A percentile compares a stretch with the other conserved stretches of the same genome.
These are phyloP conservation scores for Stratiomys singularior DNA, from an alignment of 2,888 invertebrate species.

Conservation along the genomic window DNA sequence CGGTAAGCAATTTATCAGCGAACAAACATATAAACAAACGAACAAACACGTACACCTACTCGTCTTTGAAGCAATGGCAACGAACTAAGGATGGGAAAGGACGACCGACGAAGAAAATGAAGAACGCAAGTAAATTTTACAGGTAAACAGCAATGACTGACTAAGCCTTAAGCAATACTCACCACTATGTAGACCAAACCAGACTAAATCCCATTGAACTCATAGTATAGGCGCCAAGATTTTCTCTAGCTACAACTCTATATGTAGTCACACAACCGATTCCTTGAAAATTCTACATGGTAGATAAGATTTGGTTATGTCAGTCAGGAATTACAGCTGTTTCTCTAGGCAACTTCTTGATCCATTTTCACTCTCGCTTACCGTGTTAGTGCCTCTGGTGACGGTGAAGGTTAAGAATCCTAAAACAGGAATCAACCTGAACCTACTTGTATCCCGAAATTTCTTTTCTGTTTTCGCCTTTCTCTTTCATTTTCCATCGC, in stretches of 20 bases:
- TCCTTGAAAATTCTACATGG: background rate
- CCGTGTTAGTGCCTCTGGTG: background rate
- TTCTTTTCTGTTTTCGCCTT: background rate
- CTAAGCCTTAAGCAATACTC: conserved; percentile 4
- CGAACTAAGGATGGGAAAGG: background rate
- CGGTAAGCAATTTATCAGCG: background rate
- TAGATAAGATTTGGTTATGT: conserved; percentile 51
- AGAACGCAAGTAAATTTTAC: conserved; percentile 30
- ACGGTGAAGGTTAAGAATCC: background rate
- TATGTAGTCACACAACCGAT: background rate
- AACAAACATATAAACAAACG: background rate
- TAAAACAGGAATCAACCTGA: background rate
- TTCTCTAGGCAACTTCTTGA: conserved; percentile 39
- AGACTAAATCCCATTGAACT: conserved; percentile 16
- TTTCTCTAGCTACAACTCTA: background rate
- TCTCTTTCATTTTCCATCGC: conserved; percentile 4
- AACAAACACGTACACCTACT: no score
- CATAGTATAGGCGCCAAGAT: conserved; percentile 1
- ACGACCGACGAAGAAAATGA: background rate
- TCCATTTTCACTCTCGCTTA: conserved; percentile 13
- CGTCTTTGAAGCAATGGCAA: background rate
- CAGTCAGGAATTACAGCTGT: conserved; percentile 49
- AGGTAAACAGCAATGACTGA: conserved; percentile 31
- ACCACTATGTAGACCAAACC: conserved; percentile 7
- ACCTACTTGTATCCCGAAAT: conserved; percentile 29